Evolutionary conservation across 30 jellyfish, hydroid and myxozoan species (phyloP).

Genomic region (Phacellophora camtschatica): DNA sequence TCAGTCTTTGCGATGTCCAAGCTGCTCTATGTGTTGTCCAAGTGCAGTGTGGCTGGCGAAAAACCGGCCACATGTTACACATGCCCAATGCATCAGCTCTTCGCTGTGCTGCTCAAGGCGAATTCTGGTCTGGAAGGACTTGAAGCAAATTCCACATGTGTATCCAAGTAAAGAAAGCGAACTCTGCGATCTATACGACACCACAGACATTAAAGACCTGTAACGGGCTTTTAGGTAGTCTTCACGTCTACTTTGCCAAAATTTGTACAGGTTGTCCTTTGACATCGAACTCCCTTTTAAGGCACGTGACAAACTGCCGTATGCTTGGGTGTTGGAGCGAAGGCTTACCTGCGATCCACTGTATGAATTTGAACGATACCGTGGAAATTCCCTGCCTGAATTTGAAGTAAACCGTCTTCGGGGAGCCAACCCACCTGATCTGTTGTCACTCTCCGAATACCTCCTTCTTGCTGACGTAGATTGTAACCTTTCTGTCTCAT

Average conservation of each 20-base stretch:
- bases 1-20: conserved; percentile 65
- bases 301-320: not conserved
- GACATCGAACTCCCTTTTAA: not conserved
- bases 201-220: not conserved
- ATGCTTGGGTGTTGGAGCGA: not conserved
- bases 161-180: conserved; percentile 45
- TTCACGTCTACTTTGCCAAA: conserved; percentile 61
- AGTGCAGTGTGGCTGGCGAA: conserved; percentile 63
- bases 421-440: not conserved
- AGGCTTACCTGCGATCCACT: not conserved
- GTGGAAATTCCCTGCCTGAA: not conserved
- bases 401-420: not conserved
- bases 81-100: conserved; percentile 69
- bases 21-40: conserved; percentile 59
- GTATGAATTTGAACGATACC: not conserved
- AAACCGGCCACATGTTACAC: conserved; percentile 68
- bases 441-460: not conserved
- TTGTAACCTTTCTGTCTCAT: not conserved
- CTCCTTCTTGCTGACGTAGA: not conserved
- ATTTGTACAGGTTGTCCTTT: conserved; percentile 24
- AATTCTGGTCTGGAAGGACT: conserved; percentile 44
- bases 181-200: not conserved
- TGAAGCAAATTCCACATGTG: conserved; percentile 72
- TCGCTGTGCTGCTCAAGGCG: conserved; percentile 70
- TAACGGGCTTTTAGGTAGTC: conserved; percentile 40